Percentiles rank a stretch among this genome's conserved stretches.
Evolutionary conservation across 2,888 invertebrate genomes (phyloP).

Genomic region (Nephrotoma guestfalica): DNA sequence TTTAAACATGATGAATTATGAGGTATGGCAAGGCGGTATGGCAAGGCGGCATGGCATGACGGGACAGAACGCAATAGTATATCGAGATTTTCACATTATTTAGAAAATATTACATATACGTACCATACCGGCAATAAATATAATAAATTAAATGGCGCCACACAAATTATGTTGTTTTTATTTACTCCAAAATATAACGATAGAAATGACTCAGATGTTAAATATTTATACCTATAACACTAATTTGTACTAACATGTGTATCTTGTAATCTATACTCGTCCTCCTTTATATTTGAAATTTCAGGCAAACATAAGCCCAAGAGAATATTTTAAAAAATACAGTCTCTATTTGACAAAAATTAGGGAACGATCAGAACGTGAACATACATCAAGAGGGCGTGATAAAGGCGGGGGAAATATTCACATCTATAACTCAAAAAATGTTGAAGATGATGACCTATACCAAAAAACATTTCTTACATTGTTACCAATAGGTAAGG

Average conservation of each 20-base stretch:
- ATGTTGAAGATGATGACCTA: neutral
- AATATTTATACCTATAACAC: too few relatives aligned
- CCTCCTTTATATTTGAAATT: conserved; percentile 17
- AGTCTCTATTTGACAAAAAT: conserved; percentile 38
- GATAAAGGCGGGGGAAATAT: neutral
- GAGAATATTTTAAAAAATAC: conserved; percentile 46
- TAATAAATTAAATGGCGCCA: neutral
- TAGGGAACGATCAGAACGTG: conserved; percentile 21
- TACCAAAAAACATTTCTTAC: conserved; percentile 8
- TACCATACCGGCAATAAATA: neutral
- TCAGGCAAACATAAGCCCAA: conserved; percentile 50
- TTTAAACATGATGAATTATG: neutral
- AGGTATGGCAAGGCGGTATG: neutral
- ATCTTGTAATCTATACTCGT: too few relatives aligned
- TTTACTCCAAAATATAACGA: neutral
- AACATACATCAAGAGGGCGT: conserved; percentile 5
- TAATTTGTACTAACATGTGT: too few relatives aligned
- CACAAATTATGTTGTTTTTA: neutral
- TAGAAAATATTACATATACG: too few relatives aligned
- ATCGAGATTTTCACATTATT: neutral
- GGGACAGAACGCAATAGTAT: neutral
- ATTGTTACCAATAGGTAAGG: conserved; percentile 5
- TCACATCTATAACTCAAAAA: neutral
- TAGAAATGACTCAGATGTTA: too few relatives aligned
- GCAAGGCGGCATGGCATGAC: neutral